Evolutionary conservation across 2,888 invertebrate species (phyloP).

Genomic region (Eudasyphora cyanicolor): DNA sequence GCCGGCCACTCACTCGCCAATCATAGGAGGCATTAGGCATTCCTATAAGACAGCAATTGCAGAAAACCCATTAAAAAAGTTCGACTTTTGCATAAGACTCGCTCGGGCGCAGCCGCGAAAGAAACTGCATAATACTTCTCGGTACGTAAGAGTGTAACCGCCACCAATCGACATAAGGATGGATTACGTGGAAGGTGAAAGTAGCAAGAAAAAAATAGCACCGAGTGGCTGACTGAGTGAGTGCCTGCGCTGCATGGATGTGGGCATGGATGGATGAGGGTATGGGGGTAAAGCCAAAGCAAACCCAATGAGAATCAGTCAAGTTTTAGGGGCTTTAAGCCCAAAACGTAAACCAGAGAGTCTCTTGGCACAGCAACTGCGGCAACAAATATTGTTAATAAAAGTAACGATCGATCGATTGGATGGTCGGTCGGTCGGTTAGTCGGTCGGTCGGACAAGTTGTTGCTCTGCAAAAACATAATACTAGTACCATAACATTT

Average conservation of each 20-base stretch:
- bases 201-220: conserved; percentile 70
- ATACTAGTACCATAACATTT: too few relatives aligned
- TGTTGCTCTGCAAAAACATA: not conserved
- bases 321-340: conserved; percentile 14
- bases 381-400: not conserved
- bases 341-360: conserved; percentile 1
- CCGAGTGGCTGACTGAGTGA: not conserved
- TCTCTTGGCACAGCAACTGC: conserved; percentile 4
- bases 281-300: too few relatives aligned
- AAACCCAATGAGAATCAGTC: conserved; percentile 20
- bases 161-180: conserved; percentile 62
- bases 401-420: conserved; percentile 16
- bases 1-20: not conserved
- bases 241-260: not conserved
- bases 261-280: conserved; percentile 28
- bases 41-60: not conserved
- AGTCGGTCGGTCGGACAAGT: conserved; percentile 5
- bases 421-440: conserved; percentile 20
- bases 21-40: too few relatives aligned
- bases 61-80: conserved; percentile 27
- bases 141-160: conserved; percentile 43
- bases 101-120: conserved; percentile 23
- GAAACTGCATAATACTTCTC: conserved; percentile 32
- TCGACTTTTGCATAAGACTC: conserved; percentile 39
- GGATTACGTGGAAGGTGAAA: conserved; percentile 80